A percentile compares a stretch with the other conserved stretches of the same genome.
Conservation (phyloP, 2,888 invertebrate species). For the Caenorhabditis sp. region DNA sequence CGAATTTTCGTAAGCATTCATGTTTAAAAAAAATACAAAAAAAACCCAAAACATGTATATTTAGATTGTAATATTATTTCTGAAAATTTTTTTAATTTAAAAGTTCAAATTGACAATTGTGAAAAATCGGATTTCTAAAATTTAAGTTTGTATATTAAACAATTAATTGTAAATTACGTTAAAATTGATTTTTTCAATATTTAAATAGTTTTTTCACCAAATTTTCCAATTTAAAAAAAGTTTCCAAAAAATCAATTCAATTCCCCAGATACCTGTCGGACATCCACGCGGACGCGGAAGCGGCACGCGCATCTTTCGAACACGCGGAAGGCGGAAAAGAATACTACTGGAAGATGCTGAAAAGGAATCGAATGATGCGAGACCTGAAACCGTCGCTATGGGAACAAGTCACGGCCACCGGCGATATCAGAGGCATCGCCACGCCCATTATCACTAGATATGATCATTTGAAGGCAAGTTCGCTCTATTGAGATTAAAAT, state of each 20-base stretch:
- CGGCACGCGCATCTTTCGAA: constrained; percentile 74
- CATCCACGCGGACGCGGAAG: constrained; percentile 75
- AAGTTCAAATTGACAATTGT: background rate
- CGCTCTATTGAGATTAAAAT: background rate
- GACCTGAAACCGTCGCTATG: constrained; percentile 70
- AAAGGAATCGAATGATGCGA: constrained; percentile 73
- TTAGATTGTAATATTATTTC: no score
- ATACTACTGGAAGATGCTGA: constrained; percentile 79
- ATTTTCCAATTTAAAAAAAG: no score
- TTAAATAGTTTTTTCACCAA: background rate
- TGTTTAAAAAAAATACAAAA: no score
- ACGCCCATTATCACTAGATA: constrained; percentile 76
- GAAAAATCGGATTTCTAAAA: background rate
- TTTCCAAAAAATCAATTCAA: no score
- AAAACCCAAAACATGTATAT: no score
- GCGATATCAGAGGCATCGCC: constrained; percentile 75
- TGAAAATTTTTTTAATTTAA: no score
- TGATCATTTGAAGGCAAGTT: constrained; percentile 72
- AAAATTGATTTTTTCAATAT: background rate
- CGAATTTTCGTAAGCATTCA: no score
- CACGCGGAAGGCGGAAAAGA: constrained; percentile 81
- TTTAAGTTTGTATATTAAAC: background rate
- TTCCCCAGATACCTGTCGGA: constrained; percentile 78
- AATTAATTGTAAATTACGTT: background rate
- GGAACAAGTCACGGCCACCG: constrained; percentile 74